These are phyloP conservation scores for Listrodromus nycthemerus DNA, from an alignment of 2,888 invertebrate species.

Conservation along the genomic window DNA sequence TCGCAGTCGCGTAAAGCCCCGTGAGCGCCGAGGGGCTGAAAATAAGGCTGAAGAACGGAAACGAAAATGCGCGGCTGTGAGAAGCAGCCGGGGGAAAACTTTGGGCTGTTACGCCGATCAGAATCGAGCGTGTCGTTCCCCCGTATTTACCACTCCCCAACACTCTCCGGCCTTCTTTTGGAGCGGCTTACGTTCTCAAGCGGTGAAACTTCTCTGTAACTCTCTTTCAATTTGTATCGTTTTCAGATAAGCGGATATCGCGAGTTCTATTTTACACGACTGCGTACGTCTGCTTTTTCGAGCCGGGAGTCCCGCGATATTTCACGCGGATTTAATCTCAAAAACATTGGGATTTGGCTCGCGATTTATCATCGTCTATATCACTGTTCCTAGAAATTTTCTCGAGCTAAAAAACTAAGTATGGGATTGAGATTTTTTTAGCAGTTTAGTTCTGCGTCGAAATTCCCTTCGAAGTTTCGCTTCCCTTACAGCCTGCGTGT, in stretches of 20 bases:
- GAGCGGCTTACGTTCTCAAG: conserved; percentile 33
- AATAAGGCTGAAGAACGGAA: conserved; percentile 19
- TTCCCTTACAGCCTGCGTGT: background rate
- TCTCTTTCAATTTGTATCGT: conserved; percentile 57
- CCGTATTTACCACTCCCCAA: background rate
- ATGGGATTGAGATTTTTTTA: background rate
- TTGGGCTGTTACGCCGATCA: conserved; percentile 30
- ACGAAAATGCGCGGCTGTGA: conserved; percentile 6
- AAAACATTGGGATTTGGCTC: background rate
- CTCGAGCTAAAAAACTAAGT: background rate
- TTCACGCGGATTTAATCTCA: background rate
- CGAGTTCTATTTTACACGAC: conserved; percentile 32
- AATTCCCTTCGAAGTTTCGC: background rate
- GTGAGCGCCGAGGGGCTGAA: background rate
- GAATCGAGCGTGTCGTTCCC: conserved; percentile 25
- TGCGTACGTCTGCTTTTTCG: conserved; percentile 5
- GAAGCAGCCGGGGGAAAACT: background rate
- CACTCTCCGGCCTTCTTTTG: background rate
- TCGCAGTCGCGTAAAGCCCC: conserved; percentile 1
- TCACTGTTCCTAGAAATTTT: background rate
- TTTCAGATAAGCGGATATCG: conserved; percentile 40
- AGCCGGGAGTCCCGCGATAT: background rate
- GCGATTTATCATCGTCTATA: background rate
- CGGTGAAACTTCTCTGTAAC: conserved; percentile 31
- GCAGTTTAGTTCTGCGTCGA: background rate